A percentile compares a stretch with the other conserved stretches of the same genome.
These are phyloP conservation scores for Pachliopta kotzebuea DNA, from an alignment of 2,888 invertebrate species.

Conservation along the genomic window DNA sequence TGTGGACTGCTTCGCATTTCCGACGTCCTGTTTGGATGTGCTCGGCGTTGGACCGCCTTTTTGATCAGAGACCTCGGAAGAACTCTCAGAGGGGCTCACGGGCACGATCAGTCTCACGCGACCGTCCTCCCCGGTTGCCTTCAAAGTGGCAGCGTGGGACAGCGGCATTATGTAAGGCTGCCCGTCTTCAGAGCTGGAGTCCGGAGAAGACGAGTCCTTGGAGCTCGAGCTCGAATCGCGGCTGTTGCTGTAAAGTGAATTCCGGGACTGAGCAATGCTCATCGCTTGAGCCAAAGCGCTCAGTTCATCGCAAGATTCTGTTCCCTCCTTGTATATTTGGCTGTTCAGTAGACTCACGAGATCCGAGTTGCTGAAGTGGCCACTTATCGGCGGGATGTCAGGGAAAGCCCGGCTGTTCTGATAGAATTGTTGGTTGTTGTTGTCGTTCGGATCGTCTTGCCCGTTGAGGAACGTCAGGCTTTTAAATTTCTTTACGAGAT, in stretches of 20 bases:
- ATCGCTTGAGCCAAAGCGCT: slow-evolving; percentile 54
- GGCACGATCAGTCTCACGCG: slow-evolving; percentile 83
- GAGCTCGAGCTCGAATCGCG: slow-evolving; percentile 73
- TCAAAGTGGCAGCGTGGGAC: slow-evolving; percentile 82
- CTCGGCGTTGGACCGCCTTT: slow-evolving; percentile 47
- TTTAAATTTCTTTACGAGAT: slow-evolving; percentile 64
- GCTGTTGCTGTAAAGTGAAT: slow-evolving; percentile 58
- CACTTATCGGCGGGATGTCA: slow-evolving; percentile 61
- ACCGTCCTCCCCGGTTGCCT: slow-evolving; percentile 82
- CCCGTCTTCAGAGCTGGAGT: slow-evolving; percentile 64
- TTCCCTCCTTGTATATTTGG: slow-evolving; percentile 47
- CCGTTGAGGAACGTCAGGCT: slow-evolving; percentile 55
- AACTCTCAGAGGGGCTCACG: slow-evolving; percentile 73
- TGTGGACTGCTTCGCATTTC: slow-evolving; percentile 70
- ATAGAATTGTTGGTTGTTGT: slow-evolving; percentile 60
- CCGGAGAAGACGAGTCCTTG: slow-evolving; percentile 62
- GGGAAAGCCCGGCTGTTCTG: slow-evolving; percentile 71
- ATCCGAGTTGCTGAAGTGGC: slow-evolving; percentile 60
- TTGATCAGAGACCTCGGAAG: slow-evolving; percentile 54
- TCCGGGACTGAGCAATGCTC: slow-evolving; percentile 56
- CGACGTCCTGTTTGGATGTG: slow-evolving; percentile 77
- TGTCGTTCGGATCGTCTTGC: slow-evolving; percentile 40
- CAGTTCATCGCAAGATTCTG: slow-evolving; percentile 47
- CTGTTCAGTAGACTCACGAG: slow-evolving; percentile 53
- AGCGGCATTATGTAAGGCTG: slow-evolving; percentile 84